Conservation (phyloP, 2,888 invertebrate species). For the Campoplex capitator region DNA sequence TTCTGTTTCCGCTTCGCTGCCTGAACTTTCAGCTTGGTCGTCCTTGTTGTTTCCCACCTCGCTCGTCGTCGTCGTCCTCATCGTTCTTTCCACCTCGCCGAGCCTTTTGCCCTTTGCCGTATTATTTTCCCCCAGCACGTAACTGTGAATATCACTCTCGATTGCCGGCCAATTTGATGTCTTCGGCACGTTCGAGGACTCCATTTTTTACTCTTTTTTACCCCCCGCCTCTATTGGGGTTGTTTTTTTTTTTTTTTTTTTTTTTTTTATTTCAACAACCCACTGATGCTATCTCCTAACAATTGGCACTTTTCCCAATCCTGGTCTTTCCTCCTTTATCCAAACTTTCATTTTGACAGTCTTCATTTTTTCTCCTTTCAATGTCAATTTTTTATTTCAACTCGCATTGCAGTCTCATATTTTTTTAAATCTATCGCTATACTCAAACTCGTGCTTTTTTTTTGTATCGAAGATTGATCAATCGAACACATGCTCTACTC, state of each 20-base stretch:
- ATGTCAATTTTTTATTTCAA: not conserved
- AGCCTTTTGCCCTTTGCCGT: slow-evolving; percentile 52
- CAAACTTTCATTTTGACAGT: not conserved
- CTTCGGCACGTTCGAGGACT: slow-evolving; percentile 38
- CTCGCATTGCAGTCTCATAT: not conserved
- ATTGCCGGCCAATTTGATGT: slow-evolving; percentile 38
- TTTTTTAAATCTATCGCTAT: not conserved
- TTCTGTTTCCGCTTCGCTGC: slow-evolving; percentile 94
- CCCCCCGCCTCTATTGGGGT: not conserved
- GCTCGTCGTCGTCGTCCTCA: slow-evolving; percentile 1
- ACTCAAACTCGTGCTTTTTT: too few species aligned
- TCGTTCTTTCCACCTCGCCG: slow-evolving; percentile 45
- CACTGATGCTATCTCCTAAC: not conserved
- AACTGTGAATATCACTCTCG: slow-evolving; percentile 35
- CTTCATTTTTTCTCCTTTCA: not conserved
- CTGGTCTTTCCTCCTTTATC: not conserved
- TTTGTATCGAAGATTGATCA: not conserved
- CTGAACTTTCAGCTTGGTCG: slow-evolving; percentile 88
- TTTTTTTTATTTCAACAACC: not conserved
- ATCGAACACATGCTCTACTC: not conserved
- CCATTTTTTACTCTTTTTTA: slow-evolving; percentile 39
- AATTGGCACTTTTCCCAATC: not conserved
- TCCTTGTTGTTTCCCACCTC: slow-evolving; percentile 68
- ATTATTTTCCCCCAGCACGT: not conserved
- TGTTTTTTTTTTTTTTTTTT: not conserved